Evolutionary conservation across 2,888 invertebrate species (phyloP), one percentile per base, ranked within the genome.

Genomic region (Schizaphis graminum): DNA sequence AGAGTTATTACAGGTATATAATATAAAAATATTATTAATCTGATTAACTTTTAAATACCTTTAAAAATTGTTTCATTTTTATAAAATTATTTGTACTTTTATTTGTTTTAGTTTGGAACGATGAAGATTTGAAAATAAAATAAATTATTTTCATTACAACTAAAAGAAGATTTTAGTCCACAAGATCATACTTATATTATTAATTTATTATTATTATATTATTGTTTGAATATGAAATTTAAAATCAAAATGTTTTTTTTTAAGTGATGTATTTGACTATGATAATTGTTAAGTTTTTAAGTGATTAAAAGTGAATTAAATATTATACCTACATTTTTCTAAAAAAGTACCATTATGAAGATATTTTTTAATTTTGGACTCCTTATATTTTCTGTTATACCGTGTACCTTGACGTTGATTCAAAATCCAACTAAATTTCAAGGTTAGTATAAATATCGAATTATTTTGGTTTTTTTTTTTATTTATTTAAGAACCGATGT

Each of bases 361-460:
- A 49, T 8, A 49, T 47, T 90, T 90, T 47, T 67, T 44, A 67
- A 90, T n/a, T 90, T 90, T 24, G 67, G 67, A 67, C 4, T 90
- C 49, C 24, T 90, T 11, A n/a, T 90, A 67, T 49, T 67, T 90
- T 90, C 10, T 90, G n/a, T n/a, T 24, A 35, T 67, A 41, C 86
- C 91, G 49, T 56, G 91, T 57, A 86, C 47, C 0, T 4, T 86
- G 77, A 44, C 44, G 86, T 44, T 92, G 41, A 49, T 92, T n/a
- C 86, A 92, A 56, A 92, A 86, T 21, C 41, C 91, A 28, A 61
- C 57, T 21, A 92, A 92, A 26, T 47, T 56, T 86, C 91, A 92
- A 86, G 91, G 91, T 92, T n/a, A 86, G 91, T 92, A 91, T 41
- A 84, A 24, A 35, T 49, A 61, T n/a, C 21, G 10, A 57, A 89